Evolutionary conservation across 2,113 vertebrate species (phyloP).

Genomic region (Nicator chloris): DNA sequence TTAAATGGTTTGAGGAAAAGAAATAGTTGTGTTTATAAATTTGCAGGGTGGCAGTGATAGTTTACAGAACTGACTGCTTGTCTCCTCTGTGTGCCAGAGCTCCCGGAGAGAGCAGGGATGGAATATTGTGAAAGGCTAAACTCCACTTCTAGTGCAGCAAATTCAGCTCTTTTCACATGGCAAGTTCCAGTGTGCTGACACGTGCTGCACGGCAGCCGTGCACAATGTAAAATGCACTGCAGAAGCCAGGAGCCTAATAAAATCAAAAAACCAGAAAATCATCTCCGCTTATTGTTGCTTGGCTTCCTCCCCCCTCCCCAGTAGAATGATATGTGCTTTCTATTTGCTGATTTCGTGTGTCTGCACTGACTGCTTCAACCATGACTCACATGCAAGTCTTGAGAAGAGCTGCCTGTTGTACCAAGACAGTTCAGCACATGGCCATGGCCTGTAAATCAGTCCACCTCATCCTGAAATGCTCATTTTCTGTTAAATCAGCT

Average conservation of each 20-base stretch:
- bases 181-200: background rate
- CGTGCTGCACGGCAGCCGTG: background rate
- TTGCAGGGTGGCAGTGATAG: background rate
- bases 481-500: conserved; percentile 33
- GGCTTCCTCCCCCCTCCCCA: background rate
- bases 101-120: background rate
- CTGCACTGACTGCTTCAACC: conserved; percentile 8
- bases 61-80: background rate
- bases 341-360: background rate
- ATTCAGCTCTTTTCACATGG: background rate
- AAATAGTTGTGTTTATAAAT: background rate
- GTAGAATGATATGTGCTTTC: background rate
- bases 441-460: conserved; percentile 26
- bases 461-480: background rate
- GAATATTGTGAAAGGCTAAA: background rate
- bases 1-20: background rate
- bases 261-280: background rate
- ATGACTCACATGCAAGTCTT: background rate
- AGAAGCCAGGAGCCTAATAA: background rate
- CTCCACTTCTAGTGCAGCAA: background rate
- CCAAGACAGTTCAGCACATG: background rate
- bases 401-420: background rate
- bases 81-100: background rate
- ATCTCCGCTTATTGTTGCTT: background rate
- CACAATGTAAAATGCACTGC: background rate